These are phyloP conservation scores for Drosophila punjabiensis DNA, from an alignment of 1,140 invertebrate species.

Conservation along the genomic window DNA sequence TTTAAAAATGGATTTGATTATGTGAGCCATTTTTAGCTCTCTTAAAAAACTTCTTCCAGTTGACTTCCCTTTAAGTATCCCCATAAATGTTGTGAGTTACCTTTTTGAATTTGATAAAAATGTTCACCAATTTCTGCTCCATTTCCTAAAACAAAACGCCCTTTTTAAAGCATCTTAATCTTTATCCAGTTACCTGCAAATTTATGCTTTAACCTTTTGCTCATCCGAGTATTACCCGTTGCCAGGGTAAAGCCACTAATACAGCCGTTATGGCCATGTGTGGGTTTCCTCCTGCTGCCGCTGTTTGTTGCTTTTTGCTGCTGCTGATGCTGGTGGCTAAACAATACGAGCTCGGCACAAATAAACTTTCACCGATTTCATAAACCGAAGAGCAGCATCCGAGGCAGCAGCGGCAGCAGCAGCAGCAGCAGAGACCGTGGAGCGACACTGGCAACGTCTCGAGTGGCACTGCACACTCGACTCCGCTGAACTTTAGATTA, in stretches of 20 bases:
- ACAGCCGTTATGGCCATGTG: conserved; percentile 42
- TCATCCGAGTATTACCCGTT: not conserved
- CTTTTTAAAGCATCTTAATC: not conserved
- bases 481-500: conserved; percentile 27
- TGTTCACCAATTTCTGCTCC: not conserved
- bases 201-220: not conserved
- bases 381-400: conserved; percentile 67
- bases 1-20: not conserved
- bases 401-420: conserved; percentile 25
- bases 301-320: conserved; percentile 18
- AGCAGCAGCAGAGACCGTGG: conserved; percentile 3
- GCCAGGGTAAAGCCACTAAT: conserved; percentile 28
- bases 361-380: conserved; percentile 71
- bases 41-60: too few species aligned
- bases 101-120: not conserved
- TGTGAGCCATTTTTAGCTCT: too few species aligned
- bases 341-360: conserved; percentile 74
- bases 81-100: not conserved
- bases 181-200: not conserved
- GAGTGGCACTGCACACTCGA: conserved; percentile 40
- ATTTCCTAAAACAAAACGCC: not conserved
- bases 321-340: conserved; percentile 57
- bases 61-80: too few species aligned
- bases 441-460: conserved; percentile 12
- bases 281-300: conserved; percentile 51